A percentile compares a stretch with the other conserved stretches of the same genome.
Conservation (phyloP, 1,140 invertebrate species). For the Dendrolimus punctatus region DNA sequence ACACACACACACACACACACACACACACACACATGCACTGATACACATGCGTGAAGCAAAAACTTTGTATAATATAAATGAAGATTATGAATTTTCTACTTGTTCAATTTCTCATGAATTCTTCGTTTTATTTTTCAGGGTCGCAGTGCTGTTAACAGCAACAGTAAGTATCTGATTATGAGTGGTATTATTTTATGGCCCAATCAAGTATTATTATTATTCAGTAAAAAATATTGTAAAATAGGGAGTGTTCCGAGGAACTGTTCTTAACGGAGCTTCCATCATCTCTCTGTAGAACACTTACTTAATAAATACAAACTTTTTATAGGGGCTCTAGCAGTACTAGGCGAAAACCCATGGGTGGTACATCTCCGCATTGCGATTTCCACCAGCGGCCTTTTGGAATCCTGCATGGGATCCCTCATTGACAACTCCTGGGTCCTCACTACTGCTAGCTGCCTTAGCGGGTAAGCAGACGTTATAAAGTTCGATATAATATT, state of each 20-base stretch:
- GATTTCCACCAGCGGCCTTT: constrained; percentile 24
- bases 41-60: no score
- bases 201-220: no score
- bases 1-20: no score
- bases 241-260: no score
- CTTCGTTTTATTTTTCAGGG: constrained; percentile 31
- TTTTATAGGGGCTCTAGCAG: constrained; percentile 2
- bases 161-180: background rate
- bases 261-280: no score
- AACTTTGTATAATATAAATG: no score
- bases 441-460: constrained; percentile 35
- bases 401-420: constrained; percentile 37
- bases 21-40: no score
- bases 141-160: constrained; percentile 19
- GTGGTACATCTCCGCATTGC: constrained; percentile 46
- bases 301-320: no score
- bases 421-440: constrained; percentile 32
- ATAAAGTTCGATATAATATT: background rate
- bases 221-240: no score
- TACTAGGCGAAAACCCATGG: constrained; percentile 38
- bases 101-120: constrained; percentile 3
- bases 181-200: no score
- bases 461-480: constrained; percentile 21
- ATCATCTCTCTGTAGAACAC: no score
- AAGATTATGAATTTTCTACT: background rate